phyloP scores from a whole-genome alignment of 1,140 invertebrate genomes.

The Trachymyrmex septentrionalis region DNA sequence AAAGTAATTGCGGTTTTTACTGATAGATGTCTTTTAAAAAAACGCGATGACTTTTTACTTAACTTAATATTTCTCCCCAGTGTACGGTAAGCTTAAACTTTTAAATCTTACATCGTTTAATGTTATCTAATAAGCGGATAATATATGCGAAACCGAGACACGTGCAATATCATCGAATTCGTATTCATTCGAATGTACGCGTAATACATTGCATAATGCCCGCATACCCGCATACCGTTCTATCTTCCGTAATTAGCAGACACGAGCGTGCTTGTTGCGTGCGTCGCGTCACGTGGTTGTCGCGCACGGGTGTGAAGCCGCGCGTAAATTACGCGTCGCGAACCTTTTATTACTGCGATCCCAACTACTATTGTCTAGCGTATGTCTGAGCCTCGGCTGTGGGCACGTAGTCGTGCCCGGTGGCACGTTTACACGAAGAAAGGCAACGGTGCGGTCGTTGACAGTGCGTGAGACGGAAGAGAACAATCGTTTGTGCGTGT shows the following conservation, averaged over 20 bases:
- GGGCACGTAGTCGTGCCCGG: neutral
- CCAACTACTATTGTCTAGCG: constrained; percentile 26
- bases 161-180: too few species aligned
- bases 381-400: neutral
- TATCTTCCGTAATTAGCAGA: constrained; percentile 23
- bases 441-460: neutral
- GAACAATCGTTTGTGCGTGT: neutral
- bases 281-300: neutral
- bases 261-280: constrained; percentile 20
- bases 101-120: neutral
- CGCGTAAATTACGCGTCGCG: constrained; percentile 36
- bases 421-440: constrained; percentile 7
- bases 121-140: constrained; percentile 9
- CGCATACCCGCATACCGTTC: neutral
- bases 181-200: neutral
- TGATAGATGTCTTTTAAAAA: too few species aligned
- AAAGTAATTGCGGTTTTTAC: too few species aligned
- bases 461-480: neutral
- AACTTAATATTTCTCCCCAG: too few species aligned
- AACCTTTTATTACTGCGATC: constrained; percentile 9
- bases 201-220: constrained; percentile 27
- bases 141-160: neutral
- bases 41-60: too few species aligned
- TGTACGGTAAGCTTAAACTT: neutral
- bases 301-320: constrained; percentile 19